Evolutionary conservation across 2,797 vertebrate species (phyloP).

Genomic region (Valencia hispanica): DNA sequence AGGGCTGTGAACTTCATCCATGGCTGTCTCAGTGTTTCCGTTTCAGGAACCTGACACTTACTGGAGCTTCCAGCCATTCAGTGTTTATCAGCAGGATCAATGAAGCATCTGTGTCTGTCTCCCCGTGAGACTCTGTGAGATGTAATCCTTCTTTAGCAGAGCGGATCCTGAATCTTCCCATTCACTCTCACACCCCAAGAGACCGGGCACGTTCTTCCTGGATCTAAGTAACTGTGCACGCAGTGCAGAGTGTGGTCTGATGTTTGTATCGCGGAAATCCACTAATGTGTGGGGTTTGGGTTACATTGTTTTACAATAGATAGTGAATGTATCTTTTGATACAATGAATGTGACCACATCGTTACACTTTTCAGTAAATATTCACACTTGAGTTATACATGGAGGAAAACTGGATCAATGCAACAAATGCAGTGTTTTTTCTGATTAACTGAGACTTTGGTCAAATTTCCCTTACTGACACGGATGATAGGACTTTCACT

Average conservation of each 20-base stretch:
- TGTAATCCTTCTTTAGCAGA: slow-evolving; percentile 70
- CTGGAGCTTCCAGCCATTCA: slow-evolving; percentile 65
- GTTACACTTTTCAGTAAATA: background rate
- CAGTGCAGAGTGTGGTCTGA: slow-evolving; percentile 28
- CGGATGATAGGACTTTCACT: background rate
- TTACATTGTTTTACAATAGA: slow-evolving; percentile 20
- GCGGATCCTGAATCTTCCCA: slow-evolving; percentile 73
- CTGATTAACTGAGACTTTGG: slow-evolving; percentile 10
- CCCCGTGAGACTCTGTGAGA: slow-evolving; percentile 67
- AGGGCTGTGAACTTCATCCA: slow-evolving; percentile 36
- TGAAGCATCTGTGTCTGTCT: slow-evolving; percentile 75
- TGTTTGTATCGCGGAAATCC: slow-evolving; percentile 18
- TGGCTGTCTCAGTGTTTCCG: slow-evolving; percentile 56
- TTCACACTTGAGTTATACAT: background rate
- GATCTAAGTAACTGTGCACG: slow-evolving; percentile 54
- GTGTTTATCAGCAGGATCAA: slow-evolving; percentile 74
- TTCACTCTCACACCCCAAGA: slow-evolving; percentile 65
- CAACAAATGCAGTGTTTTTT: slow-evolving; percentile 29
- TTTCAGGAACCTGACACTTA: slow-evolving; percentile 70
- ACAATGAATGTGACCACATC: slow-evolving; percentile 5
- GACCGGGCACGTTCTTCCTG: slow-evolving; percentile 69
- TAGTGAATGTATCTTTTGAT: slow-evolving; percentile 15
- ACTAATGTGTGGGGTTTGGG: slow-evolving; percentile 25
- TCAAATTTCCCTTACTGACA: slow-evolving; percentile 41
- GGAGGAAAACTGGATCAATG: background rate